These are phyloP conservation scores for Coryphaenoides rupestris DNA, from an alignment of 2,113 vertebrate genomes.

Conservation along the genomic window DNA sequence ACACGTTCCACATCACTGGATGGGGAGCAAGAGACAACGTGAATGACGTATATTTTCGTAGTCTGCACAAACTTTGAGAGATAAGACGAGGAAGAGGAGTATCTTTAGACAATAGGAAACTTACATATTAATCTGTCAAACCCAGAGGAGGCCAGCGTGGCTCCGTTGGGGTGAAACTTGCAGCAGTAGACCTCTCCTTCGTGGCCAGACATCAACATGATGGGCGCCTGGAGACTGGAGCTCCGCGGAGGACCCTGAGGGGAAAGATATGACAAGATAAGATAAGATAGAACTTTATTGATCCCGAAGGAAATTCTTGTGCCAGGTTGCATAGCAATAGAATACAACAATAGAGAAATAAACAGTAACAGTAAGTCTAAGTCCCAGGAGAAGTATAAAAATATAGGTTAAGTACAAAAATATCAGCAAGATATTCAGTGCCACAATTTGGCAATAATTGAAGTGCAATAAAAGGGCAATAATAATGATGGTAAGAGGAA, in stretches of 20 bases:
- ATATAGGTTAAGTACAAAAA: too few species aligned
- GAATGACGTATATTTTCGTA: neutral
- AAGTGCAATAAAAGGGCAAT: too few species aligned
- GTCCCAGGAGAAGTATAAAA: too few species aligned
- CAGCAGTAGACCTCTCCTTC: slow-evolving; percentile 97
- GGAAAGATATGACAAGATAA: slow-evolving; percentile 2
- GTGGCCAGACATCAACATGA: slow-evolving; percentile 95
- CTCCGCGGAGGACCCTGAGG: slow-evolving; percentile 86
- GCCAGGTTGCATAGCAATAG: too few species aligned
- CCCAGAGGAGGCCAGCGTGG: slow-evolving; percentile 90
- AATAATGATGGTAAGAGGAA: too few species aligned
- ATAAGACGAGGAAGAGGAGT: neutral
- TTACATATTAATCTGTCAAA: slow-evolving; percentile 94
- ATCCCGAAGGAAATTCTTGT: too few species aligned
- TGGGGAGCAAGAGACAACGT: neutral
- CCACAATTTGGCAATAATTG: too few species aligned
- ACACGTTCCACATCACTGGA: slow-evolving; percentile 95
- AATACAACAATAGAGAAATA: too few species aligned
- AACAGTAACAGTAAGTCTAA: too few species aligned
- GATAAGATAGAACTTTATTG: too few species aligned
- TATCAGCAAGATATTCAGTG: too few species aligned
- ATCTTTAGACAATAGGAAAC: slow-evolving; percentile 20
- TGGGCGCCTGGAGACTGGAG: slow-evolving; percentile 93
- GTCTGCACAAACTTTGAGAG: too few species aligned
- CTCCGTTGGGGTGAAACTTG: slow-evolving; percentile 95